Base-by-base conservation (phyloP, 2,797 vertebrate species). In the Clamator glandarius region DNA sequence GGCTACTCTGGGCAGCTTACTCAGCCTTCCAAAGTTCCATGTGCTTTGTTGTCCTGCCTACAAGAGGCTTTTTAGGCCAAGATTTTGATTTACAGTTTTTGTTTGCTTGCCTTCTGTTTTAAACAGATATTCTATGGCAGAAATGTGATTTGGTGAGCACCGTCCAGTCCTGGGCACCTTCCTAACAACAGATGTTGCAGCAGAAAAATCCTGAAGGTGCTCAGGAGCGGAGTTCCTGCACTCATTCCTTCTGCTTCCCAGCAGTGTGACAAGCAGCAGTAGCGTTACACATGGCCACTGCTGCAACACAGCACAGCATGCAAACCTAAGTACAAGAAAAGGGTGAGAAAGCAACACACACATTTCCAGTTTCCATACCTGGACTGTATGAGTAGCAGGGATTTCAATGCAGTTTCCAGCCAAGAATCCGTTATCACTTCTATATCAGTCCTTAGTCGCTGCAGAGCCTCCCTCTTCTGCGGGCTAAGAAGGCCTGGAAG, bases 381-480 rank as follows among this genome's bases (percentile, higher is more conserved):
- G 97, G 99, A 99, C 97, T 99, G 99, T 93, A 99, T 99, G 87
- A 99, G 99, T 73, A 99, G 98, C 90, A 99, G 98, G 87, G 99
- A 99, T 96, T 99, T 99, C 36, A 99, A 97, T 0, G 99, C 99
- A 4, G 99, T 99, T 98, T 98, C 98, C 96, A 99, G 97, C 99
- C 99, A 99, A 75, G 98, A 98, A 94, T 99, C 99, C 2, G 99
- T 99, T n/a, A 99, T 97, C 33, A 98, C 98, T 97, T 99, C 99
- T 39, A 99, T 99, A 94, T 99, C 99, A 0, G 98, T 97, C 97
- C 98, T 98, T 61, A 99, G 98, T 63, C 98, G 97, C n/a, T 98
- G 96, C 26, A 99, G 98, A 77, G 98, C 98, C 77, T 99, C 99
- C 83, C 98, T 98, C 97, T 99, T 99, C 96, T 99, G 98, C 0